Conservation (phyloP, 1,140 invertebrate genomes). For the Drosophila persimilis region DNA sequence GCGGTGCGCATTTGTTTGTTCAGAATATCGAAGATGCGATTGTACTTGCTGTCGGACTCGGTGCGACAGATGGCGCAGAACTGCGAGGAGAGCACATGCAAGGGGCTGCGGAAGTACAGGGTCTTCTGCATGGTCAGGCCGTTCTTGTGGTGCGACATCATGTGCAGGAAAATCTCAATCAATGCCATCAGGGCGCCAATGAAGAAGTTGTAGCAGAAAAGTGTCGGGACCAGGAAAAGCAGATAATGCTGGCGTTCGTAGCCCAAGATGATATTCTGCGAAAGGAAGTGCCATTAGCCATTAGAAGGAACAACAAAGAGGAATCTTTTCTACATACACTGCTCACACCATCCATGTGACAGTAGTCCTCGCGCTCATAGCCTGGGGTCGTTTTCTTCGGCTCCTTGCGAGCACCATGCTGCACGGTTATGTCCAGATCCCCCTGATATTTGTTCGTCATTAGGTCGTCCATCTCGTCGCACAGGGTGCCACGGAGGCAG, state of each 20-base stretch:
- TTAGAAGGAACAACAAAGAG: too few species aligned
- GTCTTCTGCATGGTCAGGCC: constrained; percentile 83
- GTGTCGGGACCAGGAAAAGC: constrained; percentile 82
- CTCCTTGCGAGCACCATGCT: constrained; percentile 37
- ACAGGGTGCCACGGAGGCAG: constrained; percentile 57
- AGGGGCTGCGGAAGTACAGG: constrained; percentile 85
- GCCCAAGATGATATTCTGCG: constrained; percentile 79
- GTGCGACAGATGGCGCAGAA: constrained; percentile 85
- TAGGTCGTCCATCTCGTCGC: constrained; percentile 64
- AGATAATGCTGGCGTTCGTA: constrained; percentile 65
- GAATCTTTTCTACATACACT: constrained; percentile 48
- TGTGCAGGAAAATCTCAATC: constrained; percentile 83
- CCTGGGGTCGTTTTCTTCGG: constrained; percentile 50
- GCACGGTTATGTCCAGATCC: constrained; percentile 45
- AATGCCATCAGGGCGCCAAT: constrained; percentile 61
- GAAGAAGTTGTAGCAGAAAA: constrained; percentile 81
- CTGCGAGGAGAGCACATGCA: constrained; percentile 85
- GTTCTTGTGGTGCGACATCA: constrained; percentile 85
- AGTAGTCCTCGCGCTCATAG: constrained; percentile 71
- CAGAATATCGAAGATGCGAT: constrained; percentile 66
- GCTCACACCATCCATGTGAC: constrained; percentile 75
- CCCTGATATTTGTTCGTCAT: constrained; percentile 55
- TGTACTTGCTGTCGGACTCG: constrained; percentile 83
- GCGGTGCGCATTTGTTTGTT: constrained; percentile 71
- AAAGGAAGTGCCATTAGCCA: neutral